Evolutionary conservation across 1,140 invertebrate genomes (phyloP).

Genomic region (Cyclina sinensis): DNA sequence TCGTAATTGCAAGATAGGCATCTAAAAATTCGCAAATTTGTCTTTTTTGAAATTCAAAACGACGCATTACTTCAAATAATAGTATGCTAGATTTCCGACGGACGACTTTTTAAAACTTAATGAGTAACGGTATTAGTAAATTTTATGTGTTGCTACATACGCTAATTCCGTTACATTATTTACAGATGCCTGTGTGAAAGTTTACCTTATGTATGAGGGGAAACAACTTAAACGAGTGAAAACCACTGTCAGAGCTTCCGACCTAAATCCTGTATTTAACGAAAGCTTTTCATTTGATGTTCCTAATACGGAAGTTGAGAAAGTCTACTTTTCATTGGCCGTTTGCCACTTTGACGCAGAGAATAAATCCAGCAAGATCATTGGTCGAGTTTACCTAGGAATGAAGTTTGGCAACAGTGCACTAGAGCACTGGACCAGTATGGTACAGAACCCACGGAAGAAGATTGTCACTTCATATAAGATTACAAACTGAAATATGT

Average conservation of each 20-base stretch:
- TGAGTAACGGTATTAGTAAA: too few relatives aligned
- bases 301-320: slow-evolving; percentile 91
- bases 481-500: slow-evolving; percentile 20
- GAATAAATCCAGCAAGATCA: slow-evolving; percentile 63
- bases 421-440: slow-evolving; percentile 74
- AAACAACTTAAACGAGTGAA: slow-evolving; percentile 89
- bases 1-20: too few relatives aligned
- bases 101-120: too few relatives aligned
- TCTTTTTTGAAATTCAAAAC: too few relatives aligned
- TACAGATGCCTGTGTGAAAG: slow-evolving; percentile 89
- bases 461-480: slow-evolving; percentile 69
- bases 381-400: slow-evolving; percentile 79
- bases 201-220: slow-evolving; percentile 88
- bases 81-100: too few relatives aligned
- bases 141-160: too few relatives aligned
- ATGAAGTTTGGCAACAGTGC: slow-evolving; percentile 75
- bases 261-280: slow-evolving; percentile 88
- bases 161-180: background rate
- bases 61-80: too few relatives aligned
- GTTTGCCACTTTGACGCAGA: slow-evolving; percentile 92
- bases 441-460: slow-evolving; percentile 77
- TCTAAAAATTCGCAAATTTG: too few relatives aligned
- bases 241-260: slow-evolving; percentile 87
- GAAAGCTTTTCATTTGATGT: slow-evolving; percentile 89
- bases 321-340: slow-evolving; percentile 95